Evolutionary conservation across 2,888 invertebrate genomes (phyloP).

Genomic region (Herminia tarsipennalis): DNA sequence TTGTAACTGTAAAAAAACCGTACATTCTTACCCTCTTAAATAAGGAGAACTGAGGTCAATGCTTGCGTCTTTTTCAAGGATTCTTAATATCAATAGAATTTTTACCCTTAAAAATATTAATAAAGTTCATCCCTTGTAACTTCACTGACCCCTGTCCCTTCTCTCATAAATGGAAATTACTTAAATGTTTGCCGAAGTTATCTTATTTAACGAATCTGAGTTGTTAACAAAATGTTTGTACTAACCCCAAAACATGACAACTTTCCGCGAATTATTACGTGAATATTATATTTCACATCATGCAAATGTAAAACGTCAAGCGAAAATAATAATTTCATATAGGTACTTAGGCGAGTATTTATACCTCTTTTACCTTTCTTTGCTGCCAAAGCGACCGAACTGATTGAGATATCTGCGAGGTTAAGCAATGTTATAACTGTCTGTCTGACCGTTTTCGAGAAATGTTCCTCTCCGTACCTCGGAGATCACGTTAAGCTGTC

Average conservation of each 20-base stretch:
- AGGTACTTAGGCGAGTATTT: no score
- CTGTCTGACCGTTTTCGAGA: no score
- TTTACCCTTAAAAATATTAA: conserved; percentile 31
- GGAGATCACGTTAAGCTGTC: no score
- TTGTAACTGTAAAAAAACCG: conserved; percentile 33
- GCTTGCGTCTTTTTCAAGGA: conserved; percentile 22
- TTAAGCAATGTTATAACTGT: no score
- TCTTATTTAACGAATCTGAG: conserved; percentile 21
- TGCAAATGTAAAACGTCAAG: not conserved
- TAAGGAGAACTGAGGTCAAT: conserved; percentile 28
- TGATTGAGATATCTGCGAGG: no score
- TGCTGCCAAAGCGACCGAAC: no score
- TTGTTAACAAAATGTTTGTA: conserved; percentile 17
- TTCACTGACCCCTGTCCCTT: conserved; percentile 26
- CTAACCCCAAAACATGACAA: not conserved
- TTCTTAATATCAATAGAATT: conserved; percentile 34
- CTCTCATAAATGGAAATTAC: conserved; percentile 29
- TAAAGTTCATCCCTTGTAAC: conserved; percentile 28
- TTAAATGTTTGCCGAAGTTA: conserved; percentile 30
- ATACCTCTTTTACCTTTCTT: no score
- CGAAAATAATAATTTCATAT: no score
- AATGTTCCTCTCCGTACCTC: no score
- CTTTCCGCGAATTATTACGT: not conserved
- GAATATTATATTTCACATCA: not conserved
- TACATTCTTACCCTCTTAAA: conserved; percentile 33